These are phyloP conservation scores for Galeruca laticollis DNA, from an alignment of 2,888 invertebrate species.

Conservation along the genomic window DNA sequence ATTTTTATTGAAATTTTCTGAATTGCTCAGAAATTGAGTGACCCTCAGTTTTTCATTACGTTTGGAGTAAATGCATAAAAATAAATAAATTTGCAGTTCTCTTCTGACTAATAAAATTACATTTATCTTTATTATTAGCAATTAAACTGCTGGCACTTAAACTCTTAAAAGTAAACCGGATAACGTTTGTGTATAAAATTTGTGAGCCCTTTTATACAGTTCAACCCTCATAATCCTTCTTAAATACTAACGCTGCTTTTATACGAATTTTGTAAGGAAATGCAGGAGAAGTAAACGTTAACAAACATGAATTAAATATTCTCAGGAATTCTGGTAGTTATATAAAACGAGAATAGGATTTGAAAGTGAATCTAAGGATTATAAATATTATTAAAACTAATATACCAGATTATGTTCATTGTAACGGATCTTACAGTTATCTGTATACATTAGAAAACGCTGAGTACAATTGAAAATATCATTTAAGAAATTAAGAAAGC, in stretches of 20 bases:
- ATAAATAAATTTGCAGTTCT: constrained; percentile 6
- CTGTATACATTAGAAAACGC: too few relatives aligned
- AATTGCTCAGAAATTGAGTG: too few relatives aligned
- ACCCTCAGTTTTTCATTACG: too few relatives aligned
- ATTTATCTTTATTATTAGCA: constrained; percentile 4
- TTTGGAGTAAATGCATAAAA: too few relatives aligned
- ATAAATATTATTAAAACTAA: neutral
- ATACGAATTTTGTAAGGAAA: constrained; percentile 46
- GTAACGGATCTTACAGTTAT: too few relatives aligned
- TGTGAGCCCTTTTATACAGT: constrained; percentile 54
- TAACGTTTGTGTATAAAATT: constrained; percentile 52
- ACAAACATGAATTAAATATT: constrained; percentile 9
- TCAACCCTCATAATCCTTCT: constrained; percentile 56
- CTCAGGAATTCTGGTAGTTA: neutral
- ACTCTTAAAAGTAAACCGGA: constrained; percentile 54
- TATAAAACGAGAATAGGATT: neutral
- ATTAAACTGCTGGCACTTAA: constrained; percentile 13
- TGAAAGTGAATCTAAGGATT: neutral
- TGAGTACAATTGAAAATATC: too few relatives aligned
- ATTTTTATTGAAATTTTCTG: too few relatives aligned
- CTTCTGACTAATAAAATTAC: constrained; percentile 8
- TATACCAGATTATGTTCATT: too few relatives aligned
- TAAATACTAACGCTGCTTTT: constrained; percentile 52
- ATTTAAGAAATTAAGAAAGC: too few relatives aligned
- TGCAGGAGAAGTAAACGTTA: constrained; percentile 38